phyloP scores from a whole-genome alignment of 92 coral and sea anemone genomes.

The Virgularia gustaviana region DNA sequence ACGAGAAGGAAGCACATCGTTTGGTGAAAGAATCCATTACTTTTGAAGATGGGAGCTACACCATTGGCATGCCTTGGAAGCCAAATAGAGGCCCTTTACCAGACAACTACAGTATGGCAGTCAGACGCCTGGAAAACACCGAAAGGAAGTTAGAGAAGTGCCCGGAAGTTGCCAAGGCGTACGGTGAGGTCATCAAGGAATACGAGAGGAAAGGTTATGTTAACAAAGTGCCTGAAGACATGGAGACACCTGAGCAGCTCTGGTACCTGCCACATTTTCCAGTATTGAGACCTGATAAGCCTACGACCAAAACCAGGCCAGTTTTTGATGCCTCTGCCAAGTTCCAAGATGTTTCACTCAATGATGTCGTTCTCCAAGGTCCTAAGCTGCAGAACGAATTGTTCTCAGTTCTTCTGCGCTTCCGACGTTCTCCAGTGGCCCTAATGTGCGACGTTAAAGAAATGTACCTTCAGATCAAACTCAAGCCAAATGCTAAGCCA shows the following conservation, averaged over 20 bases:
- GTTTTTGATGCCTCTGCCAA: slow-evolving; percentile 53
- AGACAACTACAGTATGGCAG: slow-evolving; percentile 27
- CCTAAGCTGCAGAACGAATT: slow-evolving; percentile 49
- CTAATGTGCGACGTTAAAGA: slow-evolving; percentile 44
- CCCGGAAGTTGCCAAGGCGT: slow-evolving; percentile 13
- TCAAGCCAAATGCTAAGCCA: slow-evolving; percentile 41
- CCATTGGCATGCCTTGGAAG: slow-evolving; percentile 8
- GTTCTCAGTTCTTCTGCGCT: slow-evolving; percentile 22
- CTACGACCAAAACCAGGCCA: slow-evolving; percentile 60
- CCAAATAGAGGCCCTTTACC: not conserved
- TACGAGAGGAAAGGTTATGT: slow-evolving; percentile 51
- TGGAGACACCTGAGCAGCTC: slow-evolving; percentile 20
- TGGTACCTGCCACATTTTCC: slow-evolving; percentile 58
- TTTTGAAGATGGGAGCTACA: slow-evolving; percentile 7
- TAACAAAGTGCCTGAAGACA: slow-evolving; percentile 34
- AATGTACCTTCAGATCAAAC: slow-evolving; percentile 46
- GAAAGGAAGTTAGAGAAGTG: slow-evolving; percentile 6
- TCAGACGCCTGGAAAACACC: slow-evolving; percentile 11
- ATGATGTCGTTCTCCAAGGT: slow-evolving; percentile 41
- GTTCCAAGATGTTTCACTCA: slow-evolving; percentile 26
- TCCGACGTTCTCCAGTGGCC: slow-evolving; percentile 42
- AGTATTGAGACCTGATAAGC: slow-evolving; percentile 57
- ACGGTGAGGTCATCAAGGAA: not conserved
- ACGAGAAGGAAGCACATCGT: not conserved
- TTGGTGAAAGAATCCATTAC: not conserved